Percentiles rank a stretch among this genome's conserved stretches.
Evolutionary conservation across 2,113 vertebrate genomes (phyloP).

Genomic region (Etia nguti): DNA sequence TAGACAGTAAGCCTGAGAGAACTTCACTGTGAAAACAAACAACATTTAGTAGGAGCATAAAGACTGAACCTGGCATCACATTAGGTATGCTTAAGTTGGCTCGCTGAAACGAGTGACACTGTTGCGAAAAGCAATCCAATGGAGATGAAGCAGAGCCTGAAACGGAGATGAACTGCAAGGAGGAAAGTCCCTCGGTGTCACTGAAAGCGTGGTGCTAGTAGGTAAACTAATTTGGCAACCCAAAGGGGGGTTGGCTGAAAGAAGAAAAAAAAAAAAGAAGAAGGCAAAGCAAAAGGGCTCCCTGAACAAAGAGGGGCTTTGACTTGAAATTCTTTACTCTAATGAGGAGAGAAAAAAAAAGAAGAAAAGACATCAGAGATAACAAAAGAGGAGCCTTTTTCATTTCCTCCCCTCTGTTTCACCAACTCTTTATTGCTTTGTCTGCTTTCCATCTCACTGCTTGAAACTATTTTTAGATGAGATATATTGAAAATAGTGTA

Average conservation of each 20-base stretch:
- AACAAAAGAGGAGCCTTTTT: slow-evolving; percentile 22
- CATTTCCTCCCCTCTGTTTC: slow-evolving; percentile 22
- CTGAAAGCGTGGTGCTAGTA: not conserved
- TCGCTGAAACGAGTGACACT: not conserved
- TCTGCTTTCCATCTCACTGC: slow-evolving; percentile 35
- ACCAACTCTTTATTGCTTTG: slow-evolving; percentile 28
- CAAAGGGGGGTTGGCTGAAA: not conserved
- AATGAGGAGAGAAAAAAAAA: slow-evolving; percentile 31
- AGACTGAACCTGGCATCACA: slow-evolving; percentile 6
- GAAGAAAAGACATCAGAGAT: slow-evolving; percentile 17
- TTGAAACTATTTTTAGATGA: slow-evolving; percentile 57
- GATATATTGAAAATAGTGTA: slow-evolving; percentile 39
- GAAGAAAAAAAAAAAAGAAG: not conserved
- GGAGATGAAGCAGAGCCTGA: slow-evolving; percentile 5
- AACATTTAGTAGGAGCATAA: slow-evolving; percentile 30
- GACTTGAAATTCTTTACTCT: slow-evolving; percentile 22
- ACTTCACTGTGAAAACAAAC: slow-evolving; percentile 62
- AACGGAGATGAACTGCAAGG: not conserved
- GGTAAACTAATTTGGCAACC: slow-evolving; percentile 19
- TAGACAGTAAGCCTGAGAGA: slow-evolving; percentile 5
- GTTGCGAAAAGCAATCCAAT: slow-evolving; percentile 7
- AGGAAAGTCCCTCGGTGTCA: slow-evolving; percentile 10
- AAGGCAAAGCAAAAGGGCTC: slow-evolving; percentile 14
- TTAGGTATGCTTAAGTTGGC: not conserved
- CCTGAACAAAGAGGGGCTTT: slow-evolving; percentile 13